Percentiles rank a stretch among this genome's conserved stretches.
These are phyloP conservation scores for Heptranchias perlo DNA, from an alignment of 2,113 vertebrate genomes.

Conservation along the genomic window DNA sequence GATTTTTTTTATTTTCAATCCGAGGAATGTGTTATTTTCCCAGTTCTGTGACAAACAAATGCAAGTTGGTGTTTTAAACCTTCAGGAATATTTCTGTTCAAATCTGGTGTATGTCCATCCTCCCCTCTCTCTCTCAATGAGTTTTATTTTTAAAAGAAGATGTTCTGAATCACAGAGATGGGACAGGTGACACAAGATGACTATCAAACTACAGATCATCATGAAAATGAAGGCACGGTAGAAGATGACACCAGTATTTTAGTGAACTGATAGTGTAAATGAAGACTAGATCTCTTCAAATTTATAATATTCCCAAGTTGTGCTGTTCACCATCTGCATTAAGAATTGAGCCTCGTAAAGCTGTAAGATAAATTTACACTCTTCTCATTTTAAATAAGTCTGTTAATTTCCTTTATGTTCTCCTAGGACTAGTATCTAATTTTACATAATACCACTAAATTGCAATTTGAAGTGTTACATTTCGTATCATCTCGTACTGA, in stretches of 20 bases:
- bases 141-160: too few species aligned
- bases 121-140: not conserved
- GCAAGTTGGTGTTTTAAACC: not conserved
- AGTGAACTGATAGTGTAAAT: not conserved
- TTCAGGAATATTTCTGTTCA: not conserved
- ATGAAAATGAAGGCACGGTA: not conserved
- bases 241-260: not conserved
- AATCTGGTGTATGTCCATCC: not conserved
- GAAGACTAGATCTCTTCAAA: not conserved
- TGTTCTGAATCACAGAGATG: too few species aligned
- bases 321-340: not conserved
- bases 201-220: not conserved
- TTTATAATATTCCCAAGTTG: not conserved
- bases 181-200: too few species aligned
- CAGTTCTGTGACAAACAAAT: not conserved
- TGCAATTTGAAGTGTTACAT: not conserved
- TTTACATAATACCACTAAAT: not conserved
- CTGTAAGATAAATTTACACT: not conserved
- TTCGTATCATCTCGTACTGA: not conserved
- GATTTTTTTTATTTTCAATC: not conserved
- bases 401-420: not conserved
- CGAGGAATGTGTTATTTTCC: not conserved
- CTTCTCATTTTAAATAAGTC: not conserved
- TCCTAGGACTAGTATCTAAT: not conserved
- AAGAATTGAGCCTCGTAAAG: not conserved